Evolutionary conservation across 2,888 invertebrate genomes (phyloP).

Genomic region (Xanthorhoe designata): DNA sequence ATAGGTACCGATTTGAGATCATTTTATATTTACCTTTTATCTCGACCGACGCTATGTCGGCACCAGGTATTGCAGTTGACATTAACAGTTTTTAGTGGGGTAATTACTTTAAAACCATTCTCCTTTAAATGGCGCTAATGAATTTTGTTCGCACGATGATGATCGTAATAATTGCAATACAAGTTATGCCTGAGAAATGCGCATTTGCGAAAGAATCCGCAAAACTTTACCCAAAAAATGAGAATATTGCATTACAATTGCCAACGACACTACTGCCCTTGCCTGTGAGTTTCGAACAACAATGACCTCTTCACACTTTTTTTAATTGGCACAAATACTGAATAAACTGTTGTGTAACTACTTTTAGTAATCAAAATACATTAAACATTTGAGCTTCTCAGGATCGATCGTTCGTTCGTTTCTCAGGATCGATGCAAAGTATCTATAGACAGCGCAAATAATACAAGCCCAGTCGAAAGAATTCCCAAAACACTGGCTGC

Average conservation of each 20-base stretch:
- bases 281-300: too few species aligned
- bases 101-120: slow-evolving; percentile 52
- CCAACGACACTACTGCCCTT: not conserved
- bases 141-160: slow-evolving; percentile 58
- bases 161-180: slow-evolving; percentile 37
- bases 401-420: too few species aligned
- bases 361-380: too few species aligned
- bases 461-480: too few species aligned
- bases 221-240: not conserved
- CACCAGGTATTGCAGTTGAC: slow-evolving; percentile 39
- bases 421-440: too few species aligned
- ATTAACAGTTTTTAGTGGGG: slow-evolving; percentile 52
- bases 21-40: slow-evolving; percentile 34
- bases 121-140: slow-evolving; percentile 53
- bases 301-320: too few species aligned
- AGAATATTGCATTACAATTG: not conserved
- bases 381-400: too few species aligned
- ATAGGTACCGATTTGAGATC: slow-evolving; percentile 26
- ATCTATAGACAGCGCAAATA: too few species aligned
- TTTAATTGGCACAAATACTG: too few species aligned
- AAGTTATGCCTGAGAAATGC: not conserved
- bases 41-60: slow-evolving; percentile 25
- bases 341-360: too few species aligned
- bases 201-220: not conserved
- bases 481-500: too few species aligned